These are phyloP conservation scores for Ceriagrion tenellum DNA, from an alignment of 2,888 invertebrate species.

Conservation along the genomic window DNA sequence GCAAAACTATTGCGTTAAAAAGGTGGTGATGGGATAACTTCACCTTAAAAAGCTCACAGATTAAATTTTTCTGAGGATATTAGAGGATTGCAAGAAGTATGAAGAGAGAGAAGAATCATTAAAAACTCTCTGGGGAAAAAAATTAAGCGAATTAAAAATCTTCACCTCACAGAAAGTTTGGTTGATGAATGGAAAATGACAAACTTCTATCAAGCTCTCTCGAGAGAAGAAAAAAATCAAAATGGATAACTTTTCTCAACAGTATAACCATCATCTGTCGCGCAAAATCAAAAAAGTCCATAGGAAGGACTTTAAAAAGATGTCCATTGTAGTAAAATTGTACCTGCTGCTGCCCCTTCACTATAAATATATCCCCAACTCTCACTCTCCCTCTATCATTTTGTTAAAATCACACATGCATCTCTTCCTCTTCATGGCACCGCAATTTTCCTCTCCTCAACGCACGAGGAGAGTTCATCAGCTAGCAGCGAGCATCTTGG, in stretches of 20 bases:
- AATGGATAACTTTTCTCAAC: neutral
- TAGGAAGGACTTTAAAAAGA: constrained; percentile 51
- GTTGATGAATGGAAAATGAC: constrained; percentile 29
- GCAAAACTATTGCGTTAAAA: neutral
- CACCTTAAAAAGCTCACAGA: constrained; percentile 29
- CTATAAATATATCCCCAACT: constrained; percentile 46
- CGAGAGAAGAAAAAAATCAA: neutral
- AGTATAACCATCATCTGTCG: constrained; percentile 23
- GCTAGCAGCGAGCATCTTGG: constrained; percentile 34
- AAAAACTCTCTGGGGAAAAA: constrained; percentile 26
- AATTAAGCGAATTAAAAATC: constrained; percentile 34
- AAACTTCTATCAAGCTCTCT: constrained; percentile 40
- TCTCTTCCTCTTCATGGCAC: constrained; percentile 52
- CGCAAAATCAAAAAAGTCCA: constrained; percentile 36
- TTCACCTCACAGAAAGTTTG: constrained; percentile 42
- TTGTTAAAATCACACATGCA: constrained; percentile 18
- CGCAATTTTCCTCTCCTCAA: neutral
- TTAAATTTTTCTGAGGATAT: constrained; percentile 8
- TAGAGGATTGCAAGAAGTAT: constrained; percentile 30
- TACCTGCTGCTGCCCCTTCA: constrained; percentile 44
- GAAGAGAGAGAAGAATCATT: constrained; percentile 37
- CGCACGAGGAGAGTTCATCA: neutral
- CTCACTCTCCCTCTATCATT: constrained; percentile 10
- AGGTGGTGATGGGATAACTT: constrained; percentile 41
- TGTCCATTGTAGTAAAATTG: constrained; percentile 25